Percentiles rank a stretch among this genome's conserved stretches.
Conservation (phyloP, 2,113 vertebrate species). For the Syngnathus scovelli region DNA sequence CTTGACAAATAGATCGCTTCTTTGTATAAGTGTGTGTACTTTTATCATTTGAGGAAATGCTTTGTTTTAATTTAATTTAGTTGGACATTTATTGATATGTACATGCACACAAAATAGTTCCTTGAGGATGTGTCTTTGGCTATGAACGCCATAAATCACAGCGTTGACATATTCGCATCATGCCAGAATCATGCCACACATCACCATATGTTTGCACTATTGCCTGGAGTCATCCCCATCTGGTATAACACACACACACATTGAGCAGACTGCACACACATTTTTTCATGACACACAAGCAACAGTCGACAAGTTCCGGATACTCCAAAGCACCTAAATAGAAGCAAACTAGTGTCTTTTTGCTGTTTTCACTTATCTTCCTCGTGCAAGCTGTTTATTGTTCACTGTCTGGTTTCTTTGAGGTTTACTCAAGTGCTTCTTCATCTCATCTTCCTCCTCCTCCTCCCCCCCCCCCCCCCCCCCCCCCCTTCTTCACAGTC, state of each 20-base stretch:
- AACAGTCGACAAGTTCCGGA: not conserved
- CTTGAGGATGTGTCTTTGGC: constrained; percentile 23
- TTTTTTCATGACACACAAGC: not conserved
- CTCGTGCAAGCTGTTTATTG: constrained; percentile 26
- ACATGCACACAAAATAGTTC: not conserved
- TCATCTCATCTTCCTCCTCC: constrained; percentile 25
- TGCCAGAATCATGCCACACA: constrained; percentile 53
- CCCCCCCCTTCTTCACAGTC: constrained; percentile 22
- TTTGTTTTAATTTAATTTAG: too few relatives aligned
- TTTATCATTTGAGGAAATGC: not conserved
- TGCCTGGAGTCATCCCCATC: constrained; percentile 48
- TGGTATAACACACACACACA: constrained; percentile 22
- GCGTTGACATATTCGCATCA: constrained; percentile 50
- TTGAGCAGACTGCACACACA: not conserved
- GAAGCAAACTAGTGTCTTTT: not conserved
- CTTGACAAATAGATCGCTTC: not conserved
- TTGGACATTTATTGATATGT: not conserved
- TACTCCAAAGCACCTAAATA: not conserved
- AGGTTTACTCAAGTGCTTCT: constrained; percentile 13
- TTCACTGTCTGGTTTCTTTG: constrained; percentile 36
- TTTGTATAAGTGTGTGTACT: not conserved
- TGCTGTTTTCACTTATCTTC: constrained; percentile 13
- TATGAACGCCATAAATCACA: constrained; percentile 52
- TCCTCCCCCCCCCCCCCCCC: constrained; percentile 9
- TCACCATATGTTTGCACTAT: constrained; percentile 53